Evolutionary conservation across 2,113 vertebrate genomes (phyloP).

Genomic region (Rhynchomys soricoides): DNA sequence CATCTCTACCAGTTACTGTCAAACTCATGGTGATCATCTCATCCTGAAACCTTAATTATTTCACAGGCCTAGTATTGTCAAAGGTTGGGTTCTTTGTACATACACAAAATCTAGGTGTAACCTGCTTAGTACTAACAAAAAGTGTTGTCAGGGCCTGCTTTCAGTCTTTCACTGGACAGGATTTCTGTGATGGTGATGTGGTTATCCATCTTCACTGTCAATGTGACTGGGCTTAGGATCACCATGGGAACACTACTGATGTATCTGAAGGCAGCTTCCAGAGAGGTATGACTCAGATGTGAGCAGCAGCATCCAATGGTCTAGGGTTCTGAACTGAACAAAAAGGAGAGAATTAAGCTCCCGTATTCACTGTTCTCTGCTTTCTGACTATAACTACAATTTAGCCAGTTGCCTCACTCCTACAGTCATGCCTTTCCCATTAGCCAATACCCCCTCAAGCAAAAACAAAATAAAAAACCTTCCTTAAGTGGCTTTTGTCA

Average conservation of each 20-base stretch:
- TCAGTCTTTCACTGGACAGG: neutral
- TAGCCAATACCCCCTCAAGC: neutral
- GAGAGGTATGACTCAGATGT: neutral
- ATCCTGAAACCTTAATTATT: neutral
- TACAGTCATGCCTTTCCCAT: neutral
- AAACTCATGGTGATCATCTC: neutral
- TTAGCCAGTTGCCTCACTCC: neutral
- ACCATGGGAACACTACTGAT: neutral
- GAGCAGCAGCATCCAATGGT: neutral
- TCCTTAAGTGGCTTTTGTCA: neutral
- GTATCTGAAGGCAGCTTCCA: neutral
- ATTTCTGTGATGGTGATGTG: neutral
- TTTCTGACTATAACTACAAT: neutral
- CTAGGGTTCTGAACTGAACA: neutral
- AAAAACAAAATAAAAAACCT: neutral
- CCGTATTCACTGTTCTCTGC: neutral
- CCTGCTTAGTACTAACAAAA: neutral
- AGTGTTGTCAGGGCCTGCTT: neutral
- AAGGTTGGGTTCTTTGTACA: rapidly evolving
- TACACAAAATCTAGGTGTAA: neutral
- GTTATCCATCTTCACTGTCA: neutral
- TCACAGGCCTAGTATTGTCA: neutral
- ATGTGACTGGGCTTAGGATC: neutral
- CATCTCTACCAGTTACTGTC: neutral
- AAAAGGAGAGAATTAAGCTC: neutral